Conservation (phyloP, 2,113 vertebrate species). For the Antidorcas marsupialis region DNA sequence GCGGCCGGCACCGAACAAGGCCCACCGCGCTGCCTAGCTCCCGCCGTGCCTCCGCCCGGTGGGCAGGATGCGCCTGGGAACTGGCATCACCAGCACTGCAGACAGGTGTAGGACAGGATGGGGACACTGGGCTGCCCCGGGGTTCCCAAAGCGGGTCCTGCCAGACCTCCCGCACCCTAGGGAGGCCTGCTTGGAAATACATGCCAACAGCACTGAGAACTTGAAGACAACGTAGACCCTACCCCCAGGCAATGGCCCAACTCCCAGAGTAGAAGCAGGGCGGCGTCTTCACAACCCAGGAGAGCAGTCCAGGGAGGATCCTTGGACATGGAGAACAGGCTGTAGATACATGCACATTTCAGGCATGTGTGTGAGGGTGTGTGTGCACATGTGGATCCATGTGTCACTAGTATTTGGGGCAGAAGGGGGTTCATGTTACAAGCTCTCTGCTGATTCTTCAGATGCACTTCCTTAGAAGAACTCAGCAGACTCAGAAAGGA, state of each 20-base stretch:
- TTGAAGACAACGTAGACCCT: background rate
- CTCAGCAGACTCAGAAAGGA: background rate
- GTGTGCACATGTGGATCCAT: fast-evolving
- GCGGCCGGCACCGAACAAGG: background rate
- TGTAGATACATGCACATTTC: background rate
- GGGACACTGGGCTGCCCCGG: background rate
- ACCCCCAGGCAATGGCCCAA: background rate
- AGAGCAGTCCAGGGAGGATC: background rate
- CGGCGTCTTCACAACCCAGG: background rate
- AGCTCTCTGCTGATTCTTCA: background rate
- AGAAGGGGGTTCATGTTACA: background rate
- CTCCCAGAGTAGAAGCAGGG: background rate
- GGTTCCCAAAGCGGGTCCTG: background rate
- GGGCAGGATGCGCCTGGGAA: background rate
- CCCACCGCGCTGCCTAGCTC: fast-evolving
- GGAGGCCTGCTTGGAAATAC: background rate
- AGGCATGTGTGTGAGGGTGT: too few species aligned
- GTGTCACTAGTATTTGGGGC: background rate
- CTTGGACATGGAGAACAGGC: background rate
- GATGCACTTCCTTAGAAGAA: background rate
- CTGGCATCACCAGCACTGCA: background rate
- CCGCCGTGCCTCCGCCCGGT: background rate
- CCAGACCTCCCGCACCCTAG: background rate
- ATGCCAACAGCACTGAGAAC: background rate
- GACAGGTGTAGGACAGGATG: background rate